Evolutionary conservation across 2,888 invertebrate species (phyloP).

Genomic region (Lottia gigantea): DNA sequence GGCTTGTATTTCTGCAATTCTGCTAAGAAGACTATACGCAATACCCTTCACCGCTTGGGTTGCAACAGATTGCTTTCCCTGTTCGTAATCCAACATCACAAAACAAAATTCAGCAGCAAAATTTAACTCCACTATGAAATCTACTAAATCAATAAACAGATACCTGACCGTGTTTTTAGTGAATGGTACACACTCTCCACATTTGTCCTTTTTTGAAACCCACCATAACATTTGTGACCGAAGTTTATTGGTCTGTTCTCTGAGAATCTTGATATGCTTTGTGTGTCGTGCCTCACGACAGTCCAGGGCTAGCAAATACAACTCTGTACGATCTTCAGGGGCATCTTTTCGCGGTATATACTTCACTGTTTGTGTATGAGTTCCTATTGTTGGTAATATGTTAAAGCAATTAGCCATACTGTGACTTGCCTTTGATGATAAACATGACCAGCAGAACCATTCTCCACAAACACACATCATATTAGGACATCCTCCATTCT

Average conservation of each 20-base stretch:
- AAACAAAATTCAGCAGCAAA: constrained; percentile 1
- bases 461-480: constrained; percentile 42
- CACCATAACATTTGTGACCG: neutral
- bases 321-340: too few relatives aligned
- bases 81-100: neutral
- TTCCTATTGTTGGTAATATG: too few relatives aligned
- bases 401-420: neutral
- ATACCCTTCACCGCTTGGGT: too few relatives aligned
- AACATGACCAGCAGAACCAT: constrained; percentile 48
- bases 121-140: neutral
- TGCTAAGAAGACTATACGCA: too few relatives aligned
- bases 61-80: neutral
- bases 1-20: too few relatives aligned
- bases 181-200: neutral
- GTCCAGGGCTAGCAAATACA: neutral
- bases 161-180: neutral
- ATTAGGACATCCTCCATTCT: constrained; percentile 41
- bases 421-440: constrained; percentile 21
- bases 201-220: neutral
- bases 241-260: neutral
- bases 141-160: neutral
- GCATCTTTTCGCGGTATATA: too few relatives aligned
- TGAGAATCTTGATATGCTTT: neutral
- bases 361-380: too few relatives aligned
- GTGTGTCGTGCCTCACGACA: neutral